Conservation (phyloP, 2,888 invertebrate species). For the Phanerotoma sp. region DNA sequence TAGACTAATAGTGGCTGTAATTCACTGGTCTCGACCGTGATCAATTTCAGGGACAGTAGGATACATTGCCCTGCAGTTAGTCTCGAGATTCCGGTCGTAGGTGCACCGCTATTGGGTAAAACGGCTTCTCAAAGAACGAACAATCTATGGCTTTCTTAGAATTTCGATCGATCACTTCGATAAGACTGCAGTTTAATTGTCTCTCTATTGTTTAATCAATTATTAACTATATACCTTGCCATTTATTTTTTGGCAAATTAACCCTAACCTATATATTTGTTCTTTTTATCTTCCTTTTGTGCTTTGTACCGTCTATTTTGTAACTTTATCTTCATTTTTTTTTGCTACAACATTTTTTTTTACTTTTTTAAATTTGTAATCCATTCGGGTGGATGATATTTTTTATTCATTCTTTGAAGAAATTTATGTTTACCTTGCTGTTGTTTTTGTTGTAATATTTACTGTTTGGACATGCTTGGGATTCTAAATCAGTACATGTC, state of each 20-base stretch:
- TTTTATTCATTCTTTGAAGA: too few species aligned
- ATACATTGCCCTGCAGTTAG: constrained; percentile 28
- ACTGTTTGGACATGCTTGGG: too few species aligned
- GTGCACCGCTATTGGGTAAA: constrained; percentile 4
- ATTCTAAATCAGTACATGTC: too few species aligned
- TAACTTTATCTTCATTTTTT: too few species aligned
- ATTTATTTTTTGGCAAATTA: neutral
- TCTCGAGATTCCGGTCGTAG: constrained; percentile 18
- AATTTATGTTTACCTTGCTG: too few species aligned
- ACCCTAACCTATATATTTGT: too few species aligned
- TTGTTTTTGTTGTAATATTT: too few species aligned
- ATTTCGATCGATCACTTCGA: constrained; percentile 5
- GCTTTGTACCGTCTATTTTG: too few species aligned
- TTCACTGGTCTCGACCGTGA: constrained; percentile 20
- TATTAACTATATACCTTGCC: neutral
- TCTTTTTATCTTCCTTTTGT: too few species aligned
- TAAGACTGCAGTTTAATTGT: constrained; percentile 1
- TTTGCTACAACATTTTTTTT: too few species aligned
- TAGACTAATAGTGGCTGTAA: constrained; percentile 3
- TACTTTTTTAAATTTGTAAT: too few species aligned
- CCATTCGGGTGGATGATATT: too few species aligned
- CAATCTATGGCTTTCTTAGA: constrained; percentile 1
- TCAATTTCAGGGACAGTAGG: constrained; percentile 29
- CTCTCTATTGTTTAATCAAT: neutral
- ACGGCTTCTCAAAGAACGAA: constrained; percentile 12